Evolutionary conservation across 2,888 invertebrate species (phyloP), one percentile per base, ranked within the genome.

Genomic region (Dolomedes plantarius): DNA sequence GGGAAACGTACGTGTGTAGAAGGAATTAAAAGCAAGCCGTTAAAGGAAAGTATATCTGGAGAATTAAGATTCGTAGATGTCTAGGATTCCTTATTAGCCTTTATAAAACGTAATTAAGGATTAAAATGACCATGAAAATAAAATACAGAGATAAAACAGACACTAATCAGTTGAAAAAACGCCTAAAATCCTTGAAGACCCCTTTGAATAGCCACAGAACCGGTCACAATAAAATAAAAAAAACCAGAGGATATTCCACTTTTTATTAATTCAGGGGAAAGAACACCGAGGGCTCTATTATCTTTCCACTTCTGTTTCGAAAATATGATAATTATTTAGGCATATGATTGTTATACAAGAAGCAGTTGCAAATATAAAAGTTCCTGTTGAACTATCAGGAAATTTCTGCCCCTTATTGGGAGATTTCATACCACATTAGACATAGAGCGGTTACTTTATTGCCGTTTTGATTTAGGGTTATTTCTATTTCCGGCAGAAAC

Each of bases 161-260:
- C 65, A 1, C 31, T 65, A 65, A 65, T 16, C 27, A 65, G 29
- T 3, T 3, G n/a, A 29, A 65, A 29, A 65, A 29, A 29, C 11
- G 31, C 13, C 3, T 29, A 2, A 1, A 29, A 29, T 56, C 19
- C 56, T 56, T 56, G 56, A 56, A 2, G 56, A 56, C 56, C 23
- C 23, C 65, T 29, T 65, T 31, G 29, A 29, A 56, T 23, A 31
- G 65, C 29, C 16, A 31, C 29, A 65, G 31, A 31, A 65, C 65
- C 65, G 31, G 65, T 65, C 65, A 65, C 29, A 65, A 29, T 62
- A 31, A n/a, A 16, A 65, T n/a, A 65, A 65, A 62, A 23, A 62
- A 16, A 65, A 29, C 13, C 11, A 29, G 65, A 28, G 11, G 23
- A 29, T 29, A 29, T 56, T 16, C 65, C 11, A 13, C 16, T 29